Conservation (phyloP, 2,113 vertebrate genomes). For the Tinamus guttatus region DNA sequence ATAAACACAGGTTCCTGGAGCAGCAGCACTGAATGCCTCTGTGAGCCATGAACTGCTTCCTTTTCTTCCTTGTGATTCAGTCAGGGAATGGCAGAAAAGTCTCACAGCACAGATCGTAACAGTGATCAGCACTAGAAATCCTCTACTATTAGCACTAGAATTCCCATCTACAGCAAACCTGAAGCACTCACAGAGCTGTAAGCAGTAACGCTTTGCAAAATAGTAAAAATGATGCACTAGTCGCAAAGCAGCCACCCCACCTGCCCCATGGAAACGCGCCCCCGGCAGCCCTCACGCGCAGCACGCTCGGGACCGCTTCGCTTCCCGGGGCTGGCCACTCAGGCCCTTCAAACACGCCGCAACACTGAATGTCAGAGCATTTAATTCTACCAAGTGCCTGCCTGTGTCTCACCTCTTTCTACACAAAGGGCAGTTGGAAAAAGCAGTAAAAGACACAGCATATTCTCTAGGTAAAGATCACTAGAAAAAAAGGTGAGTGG, state of each 20-base stretch:
- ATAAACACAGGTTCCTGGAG: not conserved
- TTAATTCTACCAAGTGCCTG: not conserved
- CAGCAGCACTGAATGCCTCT: not conserved
- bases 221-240: not conserved
- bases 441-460: not conserved
- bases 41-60: not conserved
- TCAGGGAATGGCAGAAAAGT: not conserved
- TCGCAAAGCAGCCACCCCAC: not conserved
- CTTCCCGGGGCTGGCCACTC: not conserved
- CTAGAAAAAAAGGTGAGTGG: not conserved
- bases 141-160: not conserved
- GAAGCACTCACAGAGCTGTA: not conserved
- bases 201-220: not conserved
- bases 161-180: not conserved
- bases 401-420: not conserved
- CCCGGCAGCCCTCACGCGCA: not conserved
- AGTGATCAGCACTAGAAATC: not conserved
- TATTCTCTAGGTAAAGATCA: not conserved
- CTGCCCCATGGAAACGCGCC: not conserved
- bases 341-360: not conserved
- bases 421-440: not conserved
- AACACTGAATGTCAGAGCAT: not conserved
- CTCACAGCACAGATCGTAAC: not conserved
- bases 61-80: not conserved
- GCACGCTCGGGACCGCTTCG: not conserved